Base-by-base conservation (phyloP, 1,140 invertebrate genomes). In the Stenopsyche tienmushanensis region DNA sequence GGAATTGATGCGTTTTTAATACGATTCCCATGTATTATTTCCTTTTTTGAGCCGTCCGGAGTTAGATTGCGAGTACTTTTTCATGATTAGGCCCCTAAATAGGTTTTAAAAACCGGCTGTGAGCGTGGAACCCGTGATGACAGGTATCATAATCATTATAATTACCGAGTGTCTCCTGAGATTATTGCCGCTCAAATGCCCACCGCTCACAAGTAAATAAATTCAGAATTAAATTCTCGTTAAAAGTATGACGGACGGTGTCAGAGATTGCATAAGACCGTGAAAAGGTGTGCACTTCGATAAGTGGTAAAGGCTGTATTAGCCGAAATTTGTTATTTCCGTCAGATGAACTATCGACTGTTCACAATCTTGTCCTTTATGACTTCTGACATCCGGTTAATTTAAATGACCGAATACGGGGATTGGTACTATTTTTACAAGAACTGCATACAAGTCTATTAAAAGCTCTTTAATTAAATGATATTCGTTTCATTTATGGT, bases 121-220 rank as follows among this genome's bases (percentile, higher is more conserved):
- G 39, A 54, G 54, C 47, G 59, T 21, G 42, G 29, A 24, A 13
- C 10, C 52, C 49, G 54, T 64, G 67, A 69, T 66, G 67, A 69
- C 67, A 69, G 64, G 29, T 63, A 63, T 69, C 64, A 54, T 69
- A 66, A 66, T 66, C 67, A 69, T 69, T 59, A 69, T 66, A 66
- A 69, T 69, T 69, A 69, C 58, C 63, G 24, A 60, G 34, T 69
- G 67, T 69, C 67, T 65, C 67, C 24, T 29, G 44, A 49, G 52
- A 64, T 66, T 63, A 64, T 47, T 66, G 59, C 53, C 29, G 59
- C 34, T 44, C 25, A 52, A 25, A 18, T 66, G 67, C n/a, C 44
- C 29, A 29, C 25, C 54, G 41, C 29, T 44, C 15, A 23, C 44
- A 5, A 15, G 17, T 20, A 57, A 57, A 10, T 1, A 26, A 60